Conservation (phyloP, 2,113 vertebrate genomes). For the Onychostoma macrolepis region DNA sequence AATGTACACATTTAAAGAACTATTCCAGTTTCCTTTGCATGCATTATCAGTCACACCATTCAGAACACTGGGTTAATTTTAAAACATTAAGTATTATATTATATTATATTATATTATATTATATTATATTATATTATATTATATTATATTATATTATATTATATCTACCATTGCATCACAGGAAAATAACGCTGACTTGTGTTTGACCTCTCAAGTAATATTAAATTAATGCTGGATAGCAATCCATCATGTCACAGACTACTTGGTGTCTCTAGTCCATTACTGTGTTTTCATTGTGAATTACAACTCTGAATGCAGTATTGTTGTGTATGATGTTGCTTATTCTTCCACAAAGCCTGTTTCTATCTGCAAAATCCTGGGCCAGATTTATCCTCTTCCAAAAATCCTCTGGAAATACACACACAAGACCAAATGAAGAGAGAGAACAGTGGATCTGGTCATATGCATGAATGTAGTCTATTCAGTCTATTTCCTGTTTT, state of each 20-base stretch:
- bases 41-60: background rate
- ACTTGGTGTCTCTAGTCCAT: background rate
- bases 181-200: background rate
- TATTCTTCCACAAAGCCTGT: constrained; percentile 1
- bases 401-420: background rate
- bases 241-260: constrained; percentile 6
- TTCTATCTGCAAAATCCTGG: background rate
- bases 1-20: constrained; percentile 11
- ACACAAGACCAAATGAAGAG: background rate
- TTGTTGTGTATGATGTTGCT: background rate
- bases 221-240: background rate
- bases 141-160: background rate
- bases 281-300: background rate
- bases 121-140: background rate
- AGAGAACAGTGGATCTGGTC: background rate
- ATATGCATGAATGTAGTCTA: constrained; percentile 30
- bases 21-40: background rate
- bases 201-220: background rate
- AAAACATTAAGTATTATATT: background rate
- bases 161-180: background rate
- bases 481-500: constrained; percentile 49
- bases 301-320: background rate
- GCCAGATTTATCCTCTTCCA: background rate
- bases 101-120: background rate
- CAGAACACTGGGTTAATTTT: background rate